These are phyloP conservation scores for Nasalis larvatus DNA, from an alignment of 2,113 vertebrate species.

Conservation along the genomic window DNA sequence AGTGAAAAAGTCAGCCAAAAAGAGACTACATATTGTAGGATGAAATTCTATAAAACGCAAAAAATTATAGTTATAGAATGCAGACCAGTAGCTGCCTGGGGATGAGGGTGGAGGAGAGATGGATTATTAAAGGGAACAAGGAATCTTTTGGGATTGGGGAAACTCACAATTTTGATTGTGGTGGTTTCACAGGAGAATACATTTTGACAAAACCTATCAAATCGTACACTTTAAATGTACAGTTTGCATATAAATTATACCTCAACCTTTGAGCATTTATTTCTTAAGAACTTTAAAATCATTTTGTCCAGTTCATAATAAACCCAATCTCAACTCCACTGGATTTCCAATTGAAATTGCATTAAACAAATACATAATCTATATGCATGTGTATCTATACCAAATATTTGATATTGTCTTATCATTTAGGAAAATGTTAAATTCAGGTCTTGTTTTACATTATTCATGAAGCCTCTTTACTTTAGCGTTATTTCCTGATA, in stretches of 20 bases:
- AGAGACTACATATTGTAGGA: neutral
- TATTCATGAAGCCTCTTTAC: neutral
- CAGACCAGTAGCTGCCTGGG: neutral
- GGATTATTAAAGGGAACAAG: neutral
- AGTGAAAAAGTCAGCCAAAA: neutral
- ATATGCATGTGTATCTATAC: neutral
- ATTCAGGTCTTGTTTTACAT: neutral
- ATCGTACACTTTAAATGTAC: neutral
- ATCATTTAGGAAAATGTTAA: neutral
- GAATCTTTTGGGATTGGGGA: neutral
- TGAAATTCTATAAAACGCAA: neutral
- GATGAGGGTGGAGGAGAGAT: neutral
- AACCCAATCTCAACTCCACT: neutral
- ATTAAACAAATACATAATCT: neutral
- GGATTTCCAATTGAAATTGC: neutral
- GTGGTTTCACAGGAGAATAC: neutral
- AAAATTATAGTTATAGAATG: neutral
- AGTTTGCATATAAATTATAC: neutral
- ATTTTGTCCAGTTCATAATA: neutral
- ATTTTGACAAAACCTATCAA: neutral
- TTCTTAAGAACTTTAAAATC: conserved; percentile 4
- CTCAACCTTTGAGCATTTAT: neutral
- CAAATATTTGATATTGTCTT: neutral
- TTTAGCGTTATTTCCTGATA: neutral
- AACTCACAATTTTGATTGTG: neutral